Conservation (phyloP, 2,797 vertebrate genomes). For the Tragelaphus eurycerus region DNA sequence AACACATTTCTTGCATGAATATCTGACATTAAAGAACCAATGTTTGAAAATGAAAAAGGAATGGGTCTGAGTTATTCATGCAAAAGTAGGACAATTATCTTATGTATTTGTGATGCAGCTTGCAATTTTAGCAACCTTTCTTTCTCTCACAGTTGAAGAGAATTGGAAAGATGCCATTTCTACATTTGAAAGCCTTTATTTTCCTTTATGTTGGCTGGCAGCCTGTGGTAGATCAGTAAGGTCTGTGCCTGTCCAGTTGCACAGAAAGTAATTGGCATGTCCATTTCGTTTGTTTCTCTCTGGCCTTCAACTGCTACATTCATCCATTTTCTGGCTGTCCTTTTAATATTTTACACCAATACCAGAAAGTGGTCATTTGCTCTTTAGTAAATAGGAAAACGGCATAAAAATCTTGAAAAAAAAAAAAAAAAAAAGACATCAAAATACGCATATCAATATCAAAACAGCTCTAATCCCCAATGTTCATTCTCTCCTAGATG, state of each 20-base stretch:
- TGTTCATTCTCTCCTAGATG: neutral
- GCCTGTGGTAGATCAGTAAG: neutral
- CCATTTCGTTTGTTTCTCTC: neutral
- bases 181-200: constrained; percentile 17
- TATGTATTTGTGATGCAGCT: neutral
- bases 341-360: constrained; percentile 22
- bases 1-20: neutral
- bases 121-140: neutral
- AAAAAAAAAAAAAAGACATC: neutral
- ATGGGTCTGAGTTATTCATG: neutral
- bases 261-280: constrained; percentile 7
- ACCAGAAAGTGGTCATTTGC: neutral
- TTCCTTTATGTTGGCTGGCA: neutral
- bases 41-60: neutral
- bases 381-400: constrained; percentile 22
- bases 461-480: neutral
- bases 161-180: constrained; percentile 8
- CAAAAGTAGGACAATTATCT: neutral
- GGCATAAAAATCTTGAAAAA: neutral
- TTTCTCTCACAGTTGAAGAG: neutral
- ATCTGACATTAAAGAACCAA: neutral
- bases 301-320: neutral
- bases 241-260: neutral
- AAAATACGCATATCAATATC: neutral
- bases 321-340: neutral